These are phyloP conservation scores for Harpalus rubripes DNA, from an alignment of 2,888 invertebrate genomes.

Conservation along the genomic window DNA sequence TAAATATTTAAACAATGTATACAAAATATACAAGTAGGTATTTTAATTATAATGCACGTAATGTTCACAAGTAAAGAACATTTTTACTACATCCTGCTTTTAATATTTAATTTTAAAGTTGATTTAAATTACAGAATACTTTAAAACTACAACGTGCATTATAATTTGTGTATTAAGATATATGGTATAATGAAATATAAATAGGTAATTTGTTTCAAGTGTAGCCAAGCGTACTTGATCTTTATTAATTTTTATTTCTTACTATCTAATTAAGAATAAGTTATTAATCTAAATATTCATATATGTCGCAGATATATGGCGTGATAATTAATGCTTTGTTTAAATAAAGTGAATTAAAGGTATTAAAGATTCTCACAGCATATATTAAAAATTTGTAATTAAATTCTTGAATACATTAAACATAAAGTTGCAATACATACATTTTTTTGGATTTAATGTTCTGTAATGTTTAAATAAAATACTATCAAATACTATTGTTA, in stretches of 20 bases:
- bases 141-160: neutral
- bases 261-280: constrained; percentile 30
- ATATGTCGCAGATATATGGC: constrained; percentile 28
- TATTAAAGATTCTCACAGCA: neutral
- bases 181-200: constrained; percentile 36
- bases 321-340: constrained; percentile 55
- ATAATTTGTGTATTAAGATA: neutral
- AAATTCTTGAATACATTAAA: neutral
- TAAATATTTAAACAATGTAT: no score
- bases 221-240: constrained; percentile 13
- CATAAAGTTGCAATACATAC: no score
- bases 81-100: neutral
- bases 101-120: neutral
- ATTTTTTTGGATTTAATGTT: no score
- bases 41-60: neutral
- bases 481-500: no score
- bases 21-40: no score
- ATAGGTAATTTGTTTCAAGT: constrained; percentile 42
- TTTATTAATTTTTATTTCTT: constrained; percentile 56
- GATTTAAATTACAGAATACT: neutral
- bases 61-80: neutral
- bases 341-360: constrained; percentile 28
- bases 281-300: constrained; percentile 60
- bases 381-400: neutral
- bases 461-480: no score